A percentile compares a stretch with the other conserved stretches of the same genome.
phyloP scores from a whole-genome alignment of 2,888 invertebrate species.

The Gymnocheta viridis region DNA sequence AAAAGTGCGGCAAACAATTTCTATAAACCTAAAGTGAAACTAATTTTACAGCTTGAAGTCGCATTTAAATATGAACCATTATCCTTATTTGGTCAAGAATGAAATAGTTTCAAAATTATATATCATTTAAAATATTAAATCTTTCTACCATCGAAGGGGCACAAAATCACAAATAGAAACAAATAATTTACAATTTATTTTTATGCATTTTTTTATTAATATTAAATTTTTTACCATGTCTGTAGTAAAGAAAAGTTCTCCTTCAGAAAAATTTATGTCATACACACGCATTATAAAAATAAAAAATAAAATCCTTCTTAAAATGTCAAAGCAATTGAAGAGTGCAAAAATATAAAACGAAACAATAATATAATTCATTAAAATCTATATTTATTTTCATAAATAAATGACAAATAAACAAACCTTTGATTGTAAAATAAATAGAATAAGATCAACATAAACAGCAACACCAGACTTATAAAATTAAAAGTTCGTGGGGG shows the following conservation, averaged over 20 bases:
- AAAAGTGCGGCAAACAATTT: too few relatives aligned
- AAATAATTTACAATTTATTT: constrained; percentile 10
- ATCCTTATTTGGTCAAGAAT: too few relatives aligned
- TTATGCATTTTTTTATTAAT: constrained; percentile 25
- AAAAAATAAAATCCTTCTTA: constrained; percentile 32
- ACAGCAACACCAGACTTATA: constrained; percentile 25
- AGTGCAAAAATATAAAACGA: constrained; percentile 28
- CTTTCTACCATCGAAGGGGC: neutral
- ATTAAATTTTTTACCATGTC: constrained; percentile 23
- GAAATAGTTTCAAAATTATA: neutral
- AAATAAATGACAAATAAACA: constrained; percentile 67
- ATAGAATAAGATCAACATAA: constrained; percentile 40
- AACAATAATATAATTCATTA: constrained; percentile 70
- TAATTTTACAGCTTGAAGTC: too few relatives aligned
- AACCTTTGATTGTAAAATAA: constrained; percentile 67
- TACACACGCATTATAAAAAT: constrained; percentile 1
- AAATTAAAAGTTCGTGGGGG: constrained; percentile 14
- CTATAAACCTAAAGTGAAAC: too few relatives aligned
- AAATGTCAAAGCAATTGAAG: constrained; percentile 47
- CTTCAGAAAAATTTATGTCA: neutral
- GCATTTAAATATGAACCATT: too few relatives aligned
- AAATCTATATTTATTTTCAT: constrained; percentile 65
- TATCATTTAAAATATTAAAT: neutral
- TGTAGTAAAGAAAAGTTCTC: neutral
- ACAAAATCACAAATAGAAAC: neutral